These are phyloP conservation scores for Cecidostiba fungosa DNA, from an alignment of 2,888 invertebrate species.

Conservation along the genomic window DNA sequence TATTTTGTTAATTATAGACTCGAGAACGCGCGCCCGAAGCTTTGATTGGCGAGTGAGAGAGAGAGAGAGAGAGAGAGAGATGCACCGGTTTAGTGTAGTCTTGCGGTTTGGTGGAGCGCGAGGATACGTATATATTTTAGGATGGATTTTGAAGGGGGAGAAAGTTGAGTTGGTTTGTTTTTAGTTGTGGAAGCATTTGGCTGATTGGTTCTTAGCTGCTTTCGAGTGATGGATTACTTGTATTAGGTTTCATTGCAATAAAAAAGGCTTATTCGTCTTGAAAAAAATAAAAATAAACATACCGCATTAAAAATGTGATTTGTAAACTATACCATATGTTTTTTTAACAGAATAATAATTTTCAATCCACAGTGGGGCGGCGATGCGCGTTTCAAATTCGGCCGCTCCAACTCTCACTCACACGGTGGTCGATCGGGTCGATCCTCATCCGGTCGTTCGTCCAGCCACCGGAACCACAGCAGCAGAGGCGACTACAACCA, in stretches of 20 bases:
- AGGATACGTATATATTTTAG: not conserved
- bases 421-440: slow-evolving; percentile 68
- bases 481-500: slow-evolving; percentile 11
- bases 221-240: not conserved
- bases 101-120: not conserved
- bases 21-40: not conserved
- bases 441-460: slow-evolving; percentile 52
- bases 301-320: no score
- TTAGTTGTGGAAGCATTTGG: not conserved
- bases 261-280: no score
- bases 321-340: no score
- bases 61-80: not conserved
- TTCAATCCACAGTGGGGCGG: slow-evolving; percentile 19
- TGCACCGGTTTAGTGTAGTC: not conserved
- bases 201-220: not conserved
- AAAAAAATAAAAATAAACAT: no score
- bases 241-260: not conserved
- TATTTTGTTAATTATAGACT: slow-evolving; percentile 45
- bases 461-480: slow-evolving; percentile 7
- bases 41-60: not conserved
- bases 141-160: not conserved
- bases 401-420: slow-evolving; percentile 77
- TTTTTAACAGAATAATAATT: not conserved
- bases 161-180: not conserved
- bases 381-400: slow-evolving; percentile 76